phyloP scores from a whole-genome alignment of 2,888 invertebrate genomes.

The Xanthia icteritia region DNA sequence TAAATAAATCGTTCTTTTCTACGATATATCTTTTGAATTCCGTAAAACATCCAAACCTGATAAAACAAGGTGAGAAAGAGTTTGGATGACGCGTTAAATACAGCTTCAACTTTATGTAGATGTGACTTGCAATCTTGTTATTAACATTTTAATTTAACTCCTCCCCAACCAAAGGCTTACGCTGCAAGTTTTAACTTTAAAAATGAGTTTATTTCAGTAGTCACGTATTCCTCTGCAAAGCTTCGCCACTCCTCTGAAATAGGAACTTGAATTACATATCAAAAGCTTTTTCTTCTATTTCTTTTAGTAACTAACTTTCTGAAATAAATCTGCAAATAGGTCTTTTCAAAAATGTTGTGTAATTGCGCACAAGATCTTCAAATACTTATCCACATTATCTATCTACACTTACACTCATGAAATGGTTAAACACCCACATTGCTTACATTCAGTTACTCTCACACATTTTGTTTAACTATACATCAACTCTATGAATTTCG shows the following conservation, averaged over 20 bases:
- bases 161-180: conserved; percentile 69
- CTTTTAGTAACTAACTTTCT: conserved; percentile 74
- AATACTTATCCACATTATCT: conserved; percentile 1
- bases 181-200: conserved; percentile 67
- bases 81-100: conserved; percentile 77
- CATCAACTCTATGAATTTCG: conserved; percentile 9
- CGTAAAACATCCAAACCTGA: conserved; percentile 70
- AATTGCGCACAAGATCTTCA: conserved; percentile 53
- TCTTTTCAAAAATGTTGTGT: conserved; percentile 21
- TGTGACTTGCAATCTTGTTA: conserved; percentile 64
- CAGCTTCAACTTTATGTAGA: conserved; percentile 74
- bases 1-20: conserved; percentile 81
- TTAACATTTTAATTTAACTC: conserved; percentile 65
- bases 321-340: conserved; percentile 61
- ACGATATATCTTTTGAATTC: conserved; percentile 74
- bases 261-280: conserved; percentile 64
- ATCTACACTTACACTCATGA: conserved; percentile 14
- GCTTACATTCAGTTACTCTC: conserved; percentile 21
- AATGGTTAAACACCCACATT: conserved; percentile 17
- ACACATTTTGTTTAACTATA: conserved; percentile 28
- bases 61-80: conserved; percentile 82
- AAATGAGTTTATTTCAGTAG: conserved; percentile 68
- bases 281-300: conserved; percentile 68
- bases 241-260: conserved; percentile 76
- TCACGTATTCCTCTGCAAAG: conserved; percentile 71